Percentiles rank a stretch among this genome's conserved stretches.
phyloP scores from a whole-genome alignment of 2,888 invertebrate genomes.

The Zelleria hepariella region DNA sequence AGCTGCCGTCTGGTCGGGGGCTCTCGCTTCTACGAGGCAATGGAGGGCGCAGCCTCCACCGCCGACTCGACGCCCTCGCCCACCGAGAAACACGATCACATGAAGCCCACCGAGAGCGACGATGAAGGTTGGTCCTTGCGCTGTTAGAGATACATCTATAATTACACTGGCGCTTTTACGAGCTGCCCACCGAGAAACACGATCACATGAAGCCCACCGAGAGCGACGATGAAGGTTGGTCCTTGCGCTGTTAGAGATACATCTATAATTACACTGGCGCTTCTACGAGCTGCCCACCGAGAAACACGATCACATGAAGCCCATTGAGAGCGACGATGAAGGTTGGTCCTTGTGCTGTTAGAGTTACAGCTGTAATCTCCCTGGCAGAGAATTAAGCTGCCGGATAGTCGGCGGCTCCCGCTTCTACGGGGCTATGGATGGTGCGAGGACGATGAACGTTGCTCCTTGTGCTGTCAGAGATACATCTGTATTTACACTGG shows the following conservation, averaged over 20 bases:
- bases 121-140: conserved; percentile 73
- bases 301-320: conserved; percentile 86
- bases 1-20: conserved; percentile 63
- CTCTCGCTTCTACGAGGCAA: conserved; percentile 64
- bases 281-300: too few species aligned
- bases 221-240: conserved; percentile 80
- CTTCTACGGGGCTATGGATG: conserved; percentile 61
- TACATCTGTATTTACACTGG: too few species aligned
- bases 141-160: too few species aligned
- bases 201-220: conserved; percentile 84
- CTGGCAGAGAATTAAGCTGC: conserved; percentile 78
- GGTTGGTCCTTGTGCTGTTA: too few species aligned
- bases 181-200: conserved; percentile 79
- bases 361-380: too few species aligned
- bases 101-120: conserved; percentile 82
- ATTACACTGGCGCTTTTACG: too few species aligned
- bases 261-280: too few species aligned
- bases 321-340: conserved; percentile 81
- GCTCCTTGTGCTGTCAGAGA: too few species aligned
- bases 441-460: conserved; percentile 80
- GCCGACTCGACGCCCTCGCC: conserved; percentile 52
- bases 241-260: too few species aligned
- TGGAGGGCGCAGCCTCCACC: conserved; percentile 36
- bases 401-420: conserved; percentile 65
- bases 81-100: conserved; percentile 82